phyloP scores from a whole-genome alignment of 2,113 vertebrate genomes.

The Barbus barbus region DNA sequence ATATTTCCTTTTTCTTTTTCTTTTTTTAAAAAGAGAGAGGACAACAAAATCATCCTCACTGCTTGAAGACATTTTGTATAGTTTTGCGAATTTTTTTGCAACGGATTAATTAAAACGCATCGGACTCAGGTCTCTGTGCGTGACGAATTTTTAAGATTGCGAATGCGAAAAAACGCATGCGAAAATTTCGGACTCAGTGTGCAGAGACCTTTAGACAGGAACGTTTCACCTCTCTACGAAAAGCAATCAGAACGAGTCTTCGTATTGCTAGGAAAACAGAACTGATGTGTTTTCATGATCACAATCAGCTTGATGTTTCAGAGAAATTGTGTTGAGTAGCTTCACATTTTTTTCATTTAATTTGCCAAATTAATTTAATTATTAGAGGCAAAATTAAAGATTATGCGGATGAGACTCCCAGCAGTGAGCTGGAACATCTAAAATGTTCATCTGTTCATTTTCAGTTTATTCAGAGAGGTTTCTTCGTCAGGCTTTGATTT shows the following conservation, averaged over 20 bases:
- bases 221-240: neutral
- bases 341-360: neutral
- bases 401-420: neutral
- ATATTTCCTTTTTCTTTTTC: too few species aligned
- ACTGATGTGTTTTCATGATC: neutral
- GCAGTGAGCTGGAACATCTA: too few species aligned
- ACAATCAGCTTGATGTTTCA: neutral
- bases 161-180: too few species aligned
- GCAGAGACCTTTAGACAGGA: too few species aligned
- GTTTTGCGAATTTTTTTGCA: too few species aligned
- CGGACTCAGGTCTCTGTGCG: too few species aligned
- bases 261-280: neutral
- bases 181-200: too few species aligned
- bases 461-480: neutral
- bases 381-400: neutral
- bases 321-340: neutral
- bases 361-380: neutral
- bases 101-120: too few species aligned
- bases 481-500: neutral
- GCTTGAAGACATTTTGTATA: too few species aligned
- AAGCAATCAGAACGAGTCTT: neutral
- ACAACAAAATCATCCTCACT: too few species aligned
- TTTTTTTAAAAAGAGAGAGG: too few species aligned
- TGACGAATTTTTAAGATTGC: too few species aligned
- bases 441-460: neutral